A percentile compares a stretch with the other conserved stretches of the same genome.
Conservation (phyloP, 2,888 invertebrate genomes). For the Dasypolia templi region DNA sequence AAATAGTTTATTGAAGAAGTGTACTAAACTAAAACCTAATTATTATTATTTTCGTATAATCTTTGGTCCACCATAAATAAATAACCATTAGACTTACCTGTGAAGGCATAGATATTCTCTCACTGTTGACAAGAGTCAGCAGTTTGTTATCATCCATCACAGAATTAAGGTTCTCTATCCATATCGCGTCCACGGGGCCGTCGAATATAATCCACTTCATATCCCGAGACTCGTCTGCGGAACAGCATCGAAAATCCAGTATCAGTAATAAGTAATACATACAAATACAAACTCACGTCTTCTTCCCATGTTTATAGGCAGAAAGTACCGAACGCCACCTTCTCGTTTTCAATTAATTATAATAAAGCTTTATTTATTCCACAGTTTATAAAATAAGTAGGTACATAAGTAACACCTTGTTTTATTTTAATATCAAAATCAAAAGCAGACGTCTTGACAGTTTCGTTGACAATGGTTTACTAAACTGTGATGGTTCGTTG, state of each 20-base stretch:
- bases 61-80: neutral
- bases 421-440: no score
- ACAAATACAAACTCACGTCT: no score
- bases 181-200: constrained; percentile 98
- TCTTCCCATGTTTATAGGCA: no score
- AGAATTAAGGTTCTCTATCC: constrained; percentile 99
- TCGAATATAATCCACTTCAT: constrained; percentile 98
- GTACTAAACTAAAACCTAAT: neutral
- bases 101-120: constrained; percentile 96
- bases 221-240: constrained; percentile 92
- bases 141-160: constrained; percentile 98
- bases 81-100: constrained; percentile 74
- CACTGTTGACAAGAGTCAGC: constrained; percentile 96
- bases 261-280: neutral
- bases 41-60: neutral
- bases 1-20: no score
- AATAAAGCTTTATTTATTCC: no score
- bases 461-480: no score
- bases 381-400: no score
- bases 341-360: no score
- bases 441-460: no score
- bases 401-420: no score
- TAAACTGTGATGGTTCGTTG: no score
- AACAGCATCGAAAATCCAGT: constrained; percentile 31
- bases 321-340: no score